Percentiles rank a stretch among this genome's conserved stretches.
Conservation (phyloP, 2,113 vertebrate genomes). For the Falco punctatus region DNA sequence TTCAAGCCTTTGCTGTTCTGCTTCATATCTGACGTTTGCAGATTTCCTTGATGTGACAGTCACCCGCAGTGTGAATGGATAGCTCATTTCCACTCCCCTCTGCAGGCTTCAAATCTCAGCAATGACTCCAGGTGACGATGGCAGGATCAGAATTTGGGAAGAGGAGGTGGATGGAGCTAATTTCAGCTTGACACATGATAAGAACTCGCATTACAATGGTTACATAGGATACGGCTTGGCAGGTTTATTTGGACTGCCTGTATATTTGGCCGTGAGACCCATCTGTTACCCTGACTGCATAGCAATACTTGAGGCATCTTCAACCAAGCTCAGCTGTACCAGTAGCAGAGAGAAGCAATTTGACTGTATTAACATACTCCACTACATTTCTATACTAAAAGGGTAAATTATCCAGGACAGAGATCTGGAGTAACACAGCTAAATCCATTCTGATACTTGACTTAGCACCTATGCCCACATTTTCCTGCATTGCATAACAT, state of each 20-base stretch:
- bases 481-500: not conserved
- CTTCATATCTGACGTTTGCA: conserved; percentile 5
- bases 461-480: not conserved
- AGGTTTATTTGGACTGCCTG: not conserved
- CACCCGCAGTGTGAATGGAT: not conserved
- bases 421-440: not conserved
- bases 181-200: not conserved
- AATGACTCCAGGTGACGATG: not conserved
- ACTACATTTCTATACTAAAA: not conserved
- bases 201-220: not conserved
- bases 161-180: not conserved
- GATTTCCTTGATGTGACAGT: conserved; percentile 40
- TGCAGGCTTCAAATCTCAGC: not conserved
- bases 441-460: not conserved
- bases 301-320: not conserved
- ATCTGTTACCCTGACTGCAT: not conserved
- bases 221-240: not conserved
- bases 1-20: conserved; percentile 6
- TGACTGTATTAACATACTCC: not conserved
- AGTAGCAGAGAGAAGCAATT: not conserved
- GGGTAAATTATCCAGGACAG: not conserved
- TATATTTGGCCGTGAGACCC: not conserved
- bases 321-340: not conserved
- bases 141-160: not conserved
- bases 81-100: not conserved